phyloP scores from a whole-genome alignment of 1,140 invertebrate species.

The Diuraphis noxia region DNA sequence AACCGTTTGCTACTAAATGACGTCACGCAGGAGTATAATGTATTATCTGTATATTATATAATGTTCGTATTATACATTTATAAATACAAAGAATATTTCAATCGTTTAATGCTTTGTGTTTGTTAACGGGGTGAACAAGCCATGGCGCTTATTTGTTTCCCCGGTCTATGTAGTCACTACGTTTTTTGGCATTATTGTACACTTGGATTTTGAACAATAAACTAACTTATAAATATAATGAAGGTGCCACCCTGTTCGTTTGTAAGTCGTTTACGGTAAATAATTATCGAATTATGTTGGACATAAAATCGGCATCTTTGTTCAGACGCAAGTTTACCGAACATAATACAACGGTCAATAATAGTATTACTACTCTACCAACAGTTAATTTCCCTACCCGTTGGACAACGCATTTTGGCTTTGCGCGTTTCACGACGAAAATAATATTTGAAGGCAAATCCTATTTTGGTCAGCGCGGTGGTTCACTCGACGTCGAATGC shows the following conservation, averaged over 20 bases:
- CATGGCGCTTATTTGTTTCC: neutral
- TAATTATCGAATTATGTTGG: neutral
- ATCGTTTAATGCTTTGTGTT: neutral
- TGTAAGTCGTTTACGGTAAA: neutral
- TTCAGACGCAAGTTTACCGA: neutral
- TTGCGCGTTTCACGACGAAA: slow-evolving; percentile 52
- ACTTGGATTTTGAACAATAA: neutral
- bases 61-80: neutral
- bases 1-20: neutral
- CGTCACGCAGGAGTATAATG: no score
- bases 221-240: no score
- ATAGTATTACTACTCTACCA: neutral
- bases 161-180: neutral
- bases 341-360: slow-evolving; percentile 26
- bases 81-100: neutral
- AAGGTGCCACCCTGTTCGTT: neutral
- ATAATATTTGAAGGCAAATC: slow-evolving; percentile 52
- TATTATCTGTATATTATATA: no score
- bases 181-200: neutral
- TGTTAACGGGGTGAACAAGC: neutral
- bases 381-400: slow-evolving; percentile 46
- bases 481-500: slow-evolving; percentile 27
- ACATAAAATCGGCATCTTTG: neutral
- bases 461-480: slow-evolving; percentile 49
- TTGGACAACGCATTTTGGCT: slow-evolving; percentile 50